Conservation (phyloP, 2,113 vertebrate genomes). For the Oryzias woworae region DNA sequence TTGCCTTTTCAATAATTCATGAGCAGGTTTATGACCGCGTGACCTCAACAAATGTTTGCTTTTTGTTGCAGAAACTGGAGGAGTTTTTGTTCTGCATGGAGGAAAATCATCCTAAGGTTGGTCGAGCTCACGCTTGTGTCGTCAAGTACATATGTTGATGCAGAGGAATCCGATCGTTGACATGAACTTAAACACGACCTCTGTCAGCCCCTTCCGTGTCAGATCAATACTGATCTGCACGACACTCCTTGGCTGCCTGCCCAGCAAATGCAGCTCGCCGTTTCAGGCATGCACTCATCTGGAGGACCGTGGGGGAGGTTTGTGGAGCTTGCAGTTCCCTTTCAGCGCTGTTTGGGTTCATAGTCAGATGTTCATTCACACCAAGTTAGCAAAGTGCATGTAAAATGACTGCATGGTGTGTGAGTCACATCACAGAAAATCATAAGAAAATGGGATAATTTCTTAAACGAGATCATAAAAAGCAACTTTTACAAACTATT, state of each 20-base stretch:
- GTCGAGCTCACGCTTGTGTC: slow-evolving; percentile 30
- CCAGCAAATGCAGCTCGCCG: slow-evolving; percentile 12
- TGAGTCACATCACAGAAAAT: no score
- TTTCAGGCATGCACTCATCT: slow-evolving; percentile 17
- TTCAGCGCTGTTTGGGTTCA: slow-evolving; percentile 15
- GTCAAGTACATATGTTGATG: slow-evolving; percentile 28
- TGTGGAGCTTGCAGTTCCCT: slow-evolving; percentile 32
- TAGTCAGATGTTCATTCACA: slow-evolving; percentile 33
- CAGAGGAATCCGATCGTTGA: slow-evolving; percentile 31
- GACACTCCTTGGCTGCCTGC: slow-evolving; percentile 17
- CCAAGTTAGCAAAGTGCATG: not conserved
- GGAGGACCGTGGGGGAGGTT: not conserved
- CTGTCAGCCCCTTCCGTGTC: slow-evolving; percentile 13
- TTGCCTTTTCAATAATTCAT: slow-evolving; percentile 72
- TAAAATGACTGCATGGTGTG: no score
- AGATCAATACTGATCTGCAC: slow-evolving; percentile 53
- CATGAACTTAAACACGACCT: slow-evolving; percentile 52
- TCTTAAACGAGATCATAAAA: no score
- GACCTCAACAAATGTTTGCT: slow-evolving; percentile 52
- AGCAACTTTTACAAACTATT: no score
- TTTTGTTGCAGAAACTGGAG: slow-evolving; percentile 78
- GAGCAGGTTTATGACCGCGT: slow-evolving; percentile 52
- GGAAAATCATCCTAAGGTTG: slow-evolving; percentile 73
- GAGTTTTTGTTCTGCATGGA: slow-evolving; percentile 81
- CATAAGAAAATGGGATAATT: no score